Percentiles rank a stretch among this genome's conserved stretches.
Conservation (phyloP, 2,888 invertebrate species). For the Volucella inflata region DNA sequence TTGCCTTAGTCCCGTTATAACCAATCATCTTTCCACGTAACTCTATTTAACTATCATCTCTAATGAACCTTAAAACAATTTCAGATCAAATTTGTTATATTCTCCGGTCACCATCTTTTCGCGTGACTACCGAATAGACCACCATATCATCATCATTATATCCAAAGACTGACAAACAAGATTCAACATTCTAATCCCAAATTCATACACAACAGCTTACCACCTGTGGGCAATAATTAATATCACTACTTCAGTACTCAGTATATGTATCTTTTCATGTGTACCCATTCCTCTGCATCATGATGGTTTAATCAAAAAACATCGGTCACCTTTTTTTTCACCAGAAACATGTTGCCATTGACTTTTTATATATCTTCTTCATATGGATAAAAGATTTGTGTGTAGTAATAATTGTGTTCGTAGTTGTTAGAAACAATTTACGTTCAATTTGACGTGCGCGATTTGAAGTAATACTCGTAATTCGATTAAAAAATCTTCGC, state of each 20-base stretch:
- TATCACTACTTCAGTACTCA: constrained; percentile 47
- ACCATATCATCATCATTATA: constrained; percentile 47
- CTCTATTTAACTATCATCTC: background rate
- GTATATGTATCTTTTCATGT: constrained; percentile 33
- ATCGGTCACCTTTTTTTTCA: background rate
- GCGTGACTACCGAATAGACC: constrained; percentile 34
- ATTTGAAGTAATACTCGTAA: constrained; percentile 62
- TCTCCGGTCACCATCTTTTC: constrained; percentile 27
- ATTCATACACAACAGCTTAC: constrained; percentile 34
- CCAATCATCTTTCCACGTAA: background rate
- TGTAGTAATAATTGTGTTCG: background rate
- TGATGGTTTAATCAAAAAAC: constrained; percentile 39
- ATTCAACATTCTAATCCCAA: constrained; percentile 62
- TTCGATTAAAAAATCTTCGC: constrained; percentile 57
- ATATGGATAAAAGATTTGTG: background rate
- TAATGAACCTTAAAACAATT: constrained; percentile 3
- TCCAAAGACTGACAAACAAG: constrained; percentile 17
- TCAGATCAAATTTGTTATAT: constrained; percentile 10
- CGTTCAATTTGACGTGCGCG: constrained; percentile 48
- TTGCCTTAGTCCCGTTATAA: background rate
- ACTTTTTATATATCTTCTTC: constrained; percentile 39
- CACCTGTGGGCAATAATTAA: constrained; percentile 73
- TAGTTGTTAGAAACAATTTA: constrained; percentile 45
- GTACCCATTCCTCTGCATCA: constrained; percentile 25
- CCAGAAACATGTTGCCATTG: constrained; percentile 46